Evolutionary conservation across 1,140 invertebrate species (phyloP).

Genomic region (Papilio dardanus): DNA sequence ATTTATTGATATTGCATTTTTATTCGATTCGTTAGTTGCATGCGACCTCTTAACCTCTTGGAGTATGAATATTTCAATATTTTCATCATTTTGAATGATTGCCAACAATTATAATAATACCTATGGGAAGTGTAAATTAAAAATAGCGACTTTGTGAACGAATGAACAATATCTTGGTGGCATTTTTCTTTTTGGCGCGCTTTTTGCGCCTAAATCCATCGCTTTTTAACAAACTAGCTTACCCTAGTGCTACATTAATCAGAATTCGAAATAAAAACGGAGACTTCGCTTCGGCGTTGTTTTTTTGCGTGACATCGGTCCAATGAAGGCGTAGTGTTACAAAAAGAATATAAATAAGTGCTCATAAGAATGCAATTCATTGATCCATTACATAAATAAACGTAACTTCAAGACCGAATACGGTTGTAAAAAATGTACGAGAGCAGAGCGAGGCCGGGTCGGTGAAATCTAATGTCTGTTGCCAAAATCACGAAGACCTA

Average conservation of each 20-base stretch:
- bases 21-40: conserved; percentile 14
- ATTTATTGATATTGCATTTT: not conserved
- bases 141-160: not conserved
- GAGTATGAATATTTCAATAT: not conserved
- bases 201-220: no score
- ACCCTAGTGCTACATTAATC: no score
- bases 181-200: not conserved
- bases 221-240: no score
- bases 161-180: not conserved
- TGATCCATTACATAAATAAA: conserved; percentile 17
- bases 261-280: no score
- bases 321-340: not conserved
- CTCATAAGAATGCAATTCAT: not conserved
- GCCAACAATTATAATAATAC: not conserved
- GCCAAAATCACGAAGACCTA: conserved; percentile 20
- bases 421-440: conserved; percentile 4
- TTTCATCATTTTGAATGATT: not conserved
- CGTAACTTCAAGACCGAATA: conserved; percentile 2
- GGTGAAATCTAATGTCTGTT: conserved; percentile 24
- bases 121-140: not conserved
- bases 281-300: no score
- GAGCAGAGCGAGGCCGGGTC: conserved; percentile 17
- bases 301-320: no score
- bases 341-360: not conserved
- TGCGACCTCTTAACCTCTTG: not conserved